A percentile compares a stretch with the other conserved stretches of the same genome.
Evolutionary conservation across 2,113 vertebrate genomes (phyloP).

Genomic region (Hemicordylus capensis): DNA sequence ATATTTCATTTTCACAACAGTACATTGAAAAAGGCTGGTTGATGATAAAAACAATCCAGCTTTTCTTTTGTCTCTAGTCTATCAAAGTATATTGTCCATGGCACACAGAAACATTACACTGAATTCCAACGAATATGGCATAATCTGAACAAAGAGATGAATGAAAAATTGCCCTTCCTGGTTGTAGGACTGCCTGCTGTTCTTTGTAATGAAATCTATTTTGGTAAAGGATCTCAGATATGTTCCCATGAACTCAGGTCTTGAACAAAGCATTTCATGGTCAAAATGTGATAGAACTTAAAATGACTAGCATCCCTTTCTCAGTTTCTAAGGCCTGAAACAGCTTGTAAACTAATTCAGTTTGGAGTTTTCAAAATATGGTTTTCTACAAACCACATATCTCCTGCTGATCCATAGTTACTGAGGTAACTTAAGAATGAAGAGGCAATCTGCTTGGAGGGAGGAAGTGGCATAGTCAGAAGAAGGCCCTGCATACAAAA

Average conservation of each 20-base stretch:
- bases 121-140: not conserved
- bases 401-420: not conserved
- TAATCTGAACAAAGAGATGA: conserved; percentile 8
- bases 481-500: not conserved
- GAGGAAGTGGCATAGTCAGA: not conserved
- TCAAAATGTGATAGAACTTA: not conserved
- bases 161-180: not conserved
- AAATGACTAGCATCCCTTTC: not conserved
- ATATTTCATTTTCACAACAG: not conserved
- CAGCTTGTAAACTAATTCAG: not conserved
- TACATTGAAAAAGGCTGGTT: not conserved
- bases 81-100: not conserved
- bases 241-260: not conserved
- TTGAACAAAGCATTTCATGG: not conserved
- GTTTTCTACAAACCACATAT: no score
- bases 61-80: not conserved
- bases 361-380: not conserved
- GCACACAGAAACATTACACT: not conserved
- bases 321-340: not conserved
- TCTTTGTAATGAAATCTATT: not conserved
- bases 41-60: not conserved
- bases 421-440: not conserved
- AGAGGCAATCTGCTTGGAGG: not conserved
- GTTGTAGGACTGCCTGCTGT: not conserved
- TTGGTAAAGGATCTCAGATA: not conserved